Base-by-base conservation (phyloP, 2,113 vertebrate species). In the Actenoides lindsayi region DNA sequence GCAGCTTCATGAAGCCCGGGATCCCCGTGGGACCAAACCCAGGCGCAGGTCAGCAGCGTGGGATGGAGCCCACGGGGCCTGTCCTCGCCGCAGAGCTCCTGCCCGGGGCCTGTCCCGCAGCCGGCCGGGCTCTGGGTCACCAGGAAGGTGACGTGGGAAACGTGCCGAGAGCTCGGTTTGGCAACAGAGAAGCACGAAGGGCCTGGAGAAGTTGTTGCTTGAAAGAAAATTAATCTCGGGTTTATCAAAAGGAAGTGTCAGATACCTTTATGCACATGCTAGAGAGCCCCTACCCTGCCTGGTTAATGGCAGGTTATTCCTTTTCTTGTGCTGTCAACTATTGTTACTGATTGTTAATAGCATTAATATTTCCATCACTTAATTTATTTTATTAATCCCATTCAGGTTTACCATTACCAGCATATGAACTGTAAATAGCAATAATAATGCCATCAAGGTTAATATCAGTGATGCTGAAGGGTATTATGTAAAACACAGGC, bases 321-420 rank as follows among this genome's bases (percentile, higher is more conserved):
- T 97, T 97, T 97, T 92, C 90, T 90, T 87, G 33, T 2, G 60
- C 85, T 97, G 95, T 97, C 97, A 97, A 93, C 95, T 90, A 96
- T 87, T 95, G 94, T 94, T 96, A 97, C 90, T 93, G 93, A 91
- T 90, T 87, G 95, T 97, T 97, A 97, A 96, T 78, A 96, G 94
- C 96, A 96, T 96, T 96, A 97, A 97, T 97, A 98, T 97, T 96
- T 97, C 95, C 94, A 96, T 95, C 97, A 94, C 81, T 96, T 97
- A 95, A 96, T 97, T 97, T 97, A 96, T 96, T 97, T 97, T 97
- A 97, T 98, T 97, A 97, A 98, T 95, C 94, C 93, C 88, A 95
- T 94, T 96, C 67, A 21, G 75, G 88, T 94, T 98, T 96, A 95
- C 94, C 87, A 76, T 97, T 94, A 48, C 95, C 96, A 97, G 92